Conservation (phyloP, 30 jellyfish, hydroid and myxozoan species). For the Turritopsis rubra region DNA sequence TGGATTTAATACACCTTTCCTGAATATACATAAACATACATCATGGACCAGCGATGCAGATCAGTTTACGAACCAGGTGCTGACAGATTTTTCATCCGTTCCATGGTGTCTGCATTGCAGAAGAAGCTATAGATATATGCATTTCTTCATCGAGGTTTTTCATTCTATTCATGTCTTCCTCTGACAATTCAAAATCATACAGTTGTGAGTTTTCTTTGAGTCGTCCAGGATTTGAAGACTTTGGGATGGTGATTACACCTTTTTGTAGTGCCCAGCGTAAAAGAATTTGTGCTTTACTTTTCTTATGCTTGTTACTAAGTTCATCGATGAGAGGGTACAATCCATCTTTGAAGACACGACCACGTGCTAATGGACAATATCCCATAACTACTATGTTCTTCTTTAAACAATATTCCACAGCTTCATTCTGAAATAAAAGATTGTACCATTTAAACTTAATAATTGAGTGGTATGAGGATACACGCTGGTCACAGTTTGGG, state of each 20-base stretch:
- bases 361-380: constrained; percentile 91
- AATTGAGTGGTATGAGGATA: too few relatives aligned
- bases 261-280: constrained; percentile 83
- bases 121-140: constrained; percentile 45
- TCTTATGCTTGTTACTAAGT: constrained; percentile 45
- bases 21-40: too few relatives aligned
- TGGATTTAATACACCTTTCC: too few relatives aligned
- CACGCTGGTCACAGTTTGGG: too few relatives aligned
- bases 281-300: constrained; percentile 66
- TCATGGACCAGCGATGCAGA: too few relatives aligned
- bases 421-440: constrained; percentile 32
- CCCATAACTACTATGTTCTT: constrained; percentile 70
- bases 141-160: constrained; percentile 50
- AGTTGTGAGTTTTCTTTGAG: constrained; percentile 59
- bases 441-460: too few relatives aligned
- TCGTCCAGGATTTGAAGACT: constrained; percentile 67
- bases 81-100: neutral
- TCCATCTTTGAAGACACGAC: constrained; percentile 48
- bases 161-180: constrained; percentile 55
- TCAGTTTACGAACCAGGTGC: too few relatives aligned
- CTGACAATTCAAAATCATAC: constrained; percentile 45
- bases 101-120: constrained; percentile 34
- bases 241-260: constrained; percentile 64
- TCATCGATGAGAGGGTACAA: constrained; percentile 38
- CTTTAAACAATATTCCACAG: constrained; percentile 50